Percentiles rank a stretch among this genome's conserved stretches.
phyloP scores from a whole-genome alignment of 2,888 invertebrate genomes.

The Hedya salicella region DNA sequence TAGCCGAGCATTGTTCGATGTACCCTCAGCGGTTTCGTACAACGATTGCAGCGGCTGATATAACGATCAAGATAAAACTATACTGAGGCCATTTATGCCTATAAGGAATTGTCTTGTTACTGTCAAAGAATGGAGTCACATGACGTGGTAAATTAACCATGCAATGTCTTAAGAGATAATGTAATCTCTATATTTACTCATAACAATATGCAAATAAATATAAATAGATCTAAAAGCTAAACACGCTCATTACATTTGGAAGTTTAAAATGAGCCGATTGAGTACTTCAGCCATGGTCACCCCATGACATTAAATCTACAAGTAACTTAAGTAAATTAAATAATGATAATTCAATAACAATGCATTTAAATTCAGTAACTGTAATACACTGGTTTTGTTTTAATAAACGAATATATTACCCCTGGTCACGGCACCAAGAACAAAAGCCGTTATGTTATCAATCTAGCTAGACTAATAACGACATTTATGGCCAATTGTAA shows the following conservation, averaged over 20 bases:
- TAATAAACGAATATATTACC: neutral
- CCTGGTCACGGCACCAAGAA: constrained; percentile 16
- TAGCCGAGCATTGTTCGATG: constrained; percentile 22
- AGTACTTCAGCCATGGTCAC: too few species aligned
- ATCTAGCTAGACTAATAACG: constrained; percentile 21
- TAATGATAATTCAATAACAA: neutral
- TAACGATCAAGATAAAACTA: constrained; percentile 32
- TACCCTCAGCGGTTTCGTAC: constrained; percentile 27
- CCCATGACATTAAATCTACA: too few species aligned
- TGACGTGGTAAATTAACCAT: constrained; percentile 7
- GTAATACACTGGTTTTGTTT: neutral
- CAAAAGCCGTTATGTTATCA: constrained; percentile 11
- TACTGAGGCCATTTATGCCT: constrained; percentile 23
- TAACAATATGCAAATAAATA: constrained; percentile 7
- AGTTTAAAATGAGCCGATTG: too few species aligned
- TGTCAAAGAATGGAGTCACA: constrained; percentile 21
- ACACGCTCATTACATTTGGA: too few species aligned
- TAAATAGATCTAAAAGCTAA: neutral
- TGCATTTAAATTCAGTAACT: neutral
- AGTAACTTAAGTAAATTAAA: too few species aligned
- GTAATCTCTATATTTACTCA: constrained; percentile 5
- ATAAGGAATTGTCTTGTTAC: constrained; percentile 35
- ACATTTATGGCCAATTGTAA: constrained; percentile 18
- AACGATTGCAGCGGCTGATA: constrained; percentile 28
- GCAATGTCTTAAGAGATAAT: constrained; percentile 1